Conservation (phyloP, 2,113 vertebrate genomes). For the Cricetomys ansorgei region DNA sequence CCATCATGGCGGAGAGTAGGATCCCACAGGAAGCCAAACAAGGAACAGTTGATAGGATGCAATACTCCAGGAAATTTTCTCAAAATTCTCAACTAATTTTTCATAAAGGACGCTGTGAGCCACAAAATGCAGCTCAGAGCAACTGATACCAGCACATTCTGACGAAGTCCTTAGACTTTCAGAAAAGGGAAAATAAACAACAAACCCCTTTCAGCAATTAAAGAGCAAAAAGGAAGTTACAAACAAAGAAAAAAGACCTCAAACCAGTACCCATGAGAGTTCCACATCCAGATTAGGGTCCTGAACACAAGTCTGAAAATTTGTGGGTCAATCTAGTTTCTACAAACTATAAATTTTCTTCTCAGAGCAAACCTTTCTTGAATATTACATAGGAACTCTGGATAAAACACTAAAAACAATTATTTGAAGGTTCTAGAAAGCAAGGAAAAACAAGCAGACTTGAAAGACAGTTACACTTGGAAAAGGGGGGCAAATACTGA, state of each 20-base stretch:
- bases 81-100: background rate
- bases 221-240: background rate
- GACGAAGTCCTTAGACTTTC: background rate
- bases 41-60: accelerated
- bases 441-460: background rate
- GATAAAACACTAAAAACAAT: background rate
- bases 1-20: background rate
- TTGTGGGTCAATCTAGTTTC: background rate
- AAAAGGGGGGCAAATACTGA: background rate
- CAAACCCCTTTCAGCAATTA: background rate
- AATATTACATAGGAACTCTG: background rate
- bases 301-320: background rate
- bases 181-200: background rate
- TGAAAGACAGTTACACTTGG: background rate
- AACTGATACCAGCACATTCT: background rate
- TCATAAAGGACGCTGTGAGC: background rate
- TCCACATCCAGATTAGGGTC: background rate
- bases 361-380: background rate
- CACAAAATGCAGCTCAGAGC: background rate
- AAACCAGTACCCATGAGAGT: background rate
- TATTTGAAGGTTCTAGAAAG: background rate
- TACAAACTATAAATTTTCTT: background rate
- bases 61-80: background rate
- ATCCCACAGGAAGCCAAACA: background rate
- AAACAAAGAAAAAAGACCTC: background rate